These are phyloP conservation scores for Eubucco bourcierii DNA, from an alignment of 2,113 vertebrate species.

Conservation along the genomic window DNA sequence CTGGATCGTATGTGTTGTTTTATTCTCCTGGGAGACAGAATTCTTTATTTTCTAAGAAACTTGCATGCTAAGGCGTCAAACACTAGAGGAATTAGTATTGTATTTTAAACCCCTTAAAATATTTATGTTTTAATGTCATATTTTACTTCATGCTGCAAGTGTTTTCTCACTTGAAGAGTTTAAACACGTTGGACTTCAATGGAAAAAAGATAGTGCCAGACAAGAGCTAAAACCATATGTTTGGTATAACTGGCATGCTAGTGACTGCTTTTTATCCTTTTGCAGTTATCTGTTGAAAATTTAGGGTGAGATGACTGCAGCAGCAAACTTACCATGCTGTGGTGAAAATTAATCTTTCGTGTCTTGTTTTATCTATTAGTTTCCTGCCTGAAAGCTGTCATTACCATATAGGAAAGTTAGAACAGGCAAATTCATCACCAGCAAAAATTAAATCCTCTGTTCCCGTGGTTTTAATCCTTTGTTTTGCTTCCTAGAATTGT, in stretches of 20 bases:
- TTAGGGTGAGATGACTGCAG: not conserved
- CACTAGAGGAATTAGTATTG: not conserved
- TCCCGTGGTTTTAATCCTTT: constrained; percentile 6
- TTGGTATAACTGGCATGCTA: not conserved
- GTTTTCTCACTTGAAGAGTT: not conserved
- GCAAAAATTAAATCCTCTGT: not conserved
- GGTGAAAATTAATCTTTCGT: not conserved
- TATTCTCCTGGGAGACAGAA: not conserved
- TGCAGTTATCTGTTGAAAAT: not conserved
- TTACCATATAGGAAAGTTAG: not conserved
- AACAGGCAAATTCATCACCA: not conserved
- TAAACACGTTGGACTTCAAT: not conserved
- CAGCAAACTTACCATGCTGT: not conserved
- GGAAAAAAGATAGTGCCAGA: not conserved
- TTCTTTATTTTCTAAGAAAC: not conserved
- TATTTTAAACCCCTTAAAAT: not conserved
- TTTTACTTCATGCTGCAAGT: not conserved
- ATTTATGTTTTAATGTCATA: not conserved
- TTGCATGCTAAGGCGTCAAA: not conserved
- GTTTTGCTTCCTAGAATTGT: not conserved
- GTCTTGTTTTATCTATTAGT: not conserved
- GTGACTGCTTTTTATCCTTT: not conserved
- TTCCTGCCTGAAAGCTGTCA: constrained; percentile 2
- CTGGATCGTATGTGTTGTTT: not conserved
- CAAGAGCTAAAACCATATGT: not conserved